Evolutionary conservation across 92 coral and sea anemone genomes (phyloP).

Genomic region (Zoanthus sansibaricus): DNA sequence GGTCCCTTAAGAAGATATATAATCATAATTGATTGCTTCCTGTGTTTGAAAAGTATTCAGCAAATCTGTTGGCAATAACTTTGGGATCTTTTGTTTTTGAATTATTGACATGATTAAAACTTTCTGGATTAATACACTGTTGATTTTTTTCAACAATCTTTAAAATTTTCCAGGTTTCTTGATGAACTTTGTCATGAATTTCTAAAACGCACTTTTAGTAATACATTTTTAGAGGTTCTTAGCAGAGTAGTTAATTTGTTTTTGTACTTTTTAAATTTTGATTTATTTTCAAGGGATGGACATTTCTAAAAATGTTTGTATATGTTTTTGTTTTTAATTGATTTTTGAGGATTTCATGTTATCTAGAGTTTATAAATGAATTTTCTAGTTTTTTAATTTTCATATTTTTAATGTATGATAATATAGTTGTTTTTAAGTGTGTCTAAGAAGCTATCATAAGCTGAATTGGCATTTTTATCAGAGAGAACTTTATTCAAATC

Average conservation of each 20-base stretch:
- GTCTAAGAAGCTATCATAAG: slow-evolving; percentile 14
- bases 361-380: slow-evolving; percentile 2
- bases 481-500: slow-evolving; percentile 4
- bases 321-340: slow-evolving; percentile 35
- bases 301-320: slow-evolving; percentile 21
- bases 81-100: too few species aligned
- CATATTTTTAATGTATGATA: background rate
- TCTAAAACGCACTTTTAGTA: too few species aligned
- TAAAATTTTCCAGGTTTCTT: too few species aligned
- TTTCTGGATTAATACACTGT: too few species aligned
- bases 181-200: too few species aligned
- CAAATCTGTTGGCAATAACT: too few species aligned
- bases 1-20: too few species aligned
- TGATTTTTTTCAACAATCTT: too few species aligned
- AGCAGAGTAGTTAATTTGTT: slow-evolving; percentile 34
- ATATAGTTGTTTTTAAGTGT: background rate
- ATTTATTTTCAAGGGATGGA: slow-evolving; percentile 22
- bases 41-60: too few species aligned
- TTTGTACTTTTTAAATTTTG: slow-evolving; percentile 38
- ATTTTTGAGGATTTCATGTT: slow-evolving; percentile 20
- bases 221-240: slow-evolving; percentile 6
- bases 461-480: background rate
- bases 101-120: too few species aligned
- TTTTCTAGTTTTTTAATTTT: slow-evolving; percentile 3
- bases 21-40: too few species aligned